These are phyloP conservation scores for Ormyrus rosae DNA, from an alignment of 2,888 invertebrate genomes.

Conservation along the genomic window DNA sequence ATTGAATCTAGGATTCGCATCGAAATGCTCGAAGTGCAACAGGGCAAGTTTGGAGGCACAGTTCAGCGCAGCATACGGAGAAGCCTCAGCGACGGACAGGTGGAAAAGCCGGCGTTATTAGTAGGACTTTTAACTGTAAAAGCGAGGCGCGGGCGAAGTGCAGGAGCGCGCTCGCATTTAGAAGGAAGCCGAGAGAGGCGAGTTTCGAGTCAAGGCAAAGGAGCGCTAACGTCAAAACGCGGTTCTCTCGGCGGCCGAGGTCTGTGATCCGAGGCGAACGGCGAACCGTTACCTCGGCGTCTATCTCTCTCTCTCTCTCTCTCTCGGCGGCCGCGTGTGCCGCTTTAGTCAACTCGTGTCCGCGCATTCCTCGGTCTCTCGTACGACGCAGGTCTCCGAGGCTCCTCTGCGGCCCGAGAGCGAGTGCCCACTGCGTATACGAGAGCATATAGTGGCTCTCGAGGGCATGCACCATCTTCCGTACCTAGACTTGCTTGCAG, in stretches of 20 bases:
- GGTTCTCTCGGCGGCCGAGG: neutral
- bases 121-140: constrained; percentile 47
- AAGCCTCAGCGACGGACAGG: neutral
- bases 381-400: constrained; percentile 16
- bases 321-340: neutral
- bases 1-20: too few species aligned
- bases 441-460: neutral
- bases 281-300: constrained; percentile 22
- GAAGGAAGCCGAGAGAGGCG: neutral
- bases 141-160: neutral
- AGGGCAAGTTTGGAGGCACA: too few species aligned
- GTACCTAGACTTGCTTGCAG: neutral
- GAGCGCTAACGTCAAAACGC: constrained; percentile 26
- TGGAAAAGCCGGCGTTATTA: constrained; percentile 22
- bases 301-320: neutral
- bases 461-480: constrained; percentile 4
- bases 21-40: too few species aligned
- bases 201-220: neutral
- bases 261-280: neutral
- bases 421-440: neutral
- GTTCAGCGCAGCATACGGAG: too few species aligned
- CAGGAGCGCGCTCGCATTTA: neutral
- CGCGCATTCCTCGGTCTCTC: constrained; percentile 4
- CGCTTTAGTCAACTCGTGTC: constrained; percentile 17
- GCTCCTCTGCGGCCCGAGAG: neutral